These are phyloP conservation scores for Heliconius ethilla DNA, from an alignment of 2,888 invertebrate species.

Conservation along the genomic window DNA sequence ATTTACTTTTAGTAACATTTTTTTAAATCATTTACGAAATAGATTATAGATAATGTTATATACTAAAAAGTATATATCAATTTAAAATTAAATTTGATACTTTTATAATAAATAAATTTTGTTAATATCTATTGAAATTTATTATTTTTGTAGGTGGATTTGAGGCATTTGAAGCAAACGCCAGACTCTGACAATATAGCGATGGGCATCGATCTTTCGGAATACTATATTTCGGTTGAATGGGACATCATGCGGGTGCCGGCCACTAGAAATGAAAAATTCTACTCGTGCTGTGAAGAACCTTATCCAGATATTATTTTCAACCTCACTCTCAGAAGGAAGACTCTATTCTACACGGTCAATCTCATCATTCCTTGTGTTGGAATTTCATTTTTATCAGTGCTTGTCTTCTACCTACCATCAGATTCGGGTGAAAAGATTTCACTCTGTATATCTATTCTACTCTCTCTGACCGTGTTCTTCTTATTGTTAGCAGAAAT, in stretches of 20 bases:
- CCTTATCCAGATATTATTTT: conserved; percentile 99
- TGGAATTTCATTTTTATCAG: conserved; percentile 97
- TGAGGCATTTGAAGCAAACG: conserved; percentile 92
- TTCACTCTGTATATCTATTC: conserved; percentile 96
- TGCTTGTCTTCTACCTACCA: conserved; percentile 98
- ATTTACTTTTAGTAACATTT: background rate
- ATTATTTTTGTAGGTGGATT: conserved; percentile 87
- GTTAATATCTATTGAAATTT: conserved; percentile 42
- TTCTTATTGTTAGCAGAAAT: conserved; percentile 96
- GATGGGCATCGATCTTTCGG: conserved; percentile 94
- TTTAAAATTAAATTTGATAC: background rate
- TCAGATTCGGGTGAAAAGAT: conserved; percentile 99
- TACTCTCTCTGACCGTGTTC: conserved; percentile 96
- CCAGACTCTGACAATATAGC: conserved; percentile 94
- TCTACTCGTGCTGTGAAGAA: conserved; percentile 98
- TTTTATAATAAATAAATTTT: background rate
- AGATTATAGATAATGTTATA: background rate
- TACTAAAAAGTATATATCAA: background rate
- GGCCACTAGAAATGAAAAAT: conserved; percentile 93
- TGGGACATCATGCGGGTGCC: conserved; percentile 98
- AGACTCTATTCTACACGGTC: conserved; percentile 98
- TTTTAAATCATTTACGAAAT: background rate
- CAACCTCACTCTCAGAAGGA: conserved; percentile 95
- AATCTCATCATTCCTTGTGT: conserved; percentile 98
- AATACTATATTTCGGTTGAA: conserved; percentile 98